phyloP scores from a whole-genome alignment of 2,113 vertebrate genomes.

The Puntigrus tetrazona region DNA sequence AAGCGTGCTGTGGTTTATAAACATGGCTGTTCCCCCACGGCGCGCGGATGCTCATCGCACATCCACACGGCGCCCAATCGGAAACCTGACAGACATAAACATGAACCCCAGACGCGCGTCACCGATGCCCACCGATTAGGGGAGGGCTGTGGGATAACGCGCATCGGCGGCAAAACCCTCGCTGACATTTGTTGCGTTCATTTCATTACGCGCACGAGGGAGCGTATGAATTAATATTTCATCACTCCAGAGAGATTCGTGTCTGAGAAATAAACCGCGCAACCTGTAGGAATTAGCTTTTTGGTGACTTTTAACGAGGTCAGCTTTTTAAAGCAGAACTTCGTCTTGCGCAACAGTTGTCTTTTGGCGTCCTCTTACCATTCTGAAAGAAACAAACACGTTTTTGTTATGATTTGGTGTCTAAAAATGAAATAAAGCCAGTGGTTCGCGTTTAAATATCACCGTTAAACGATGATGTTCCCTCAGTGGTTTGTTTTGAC shows the following conservation, averaged over 20 bases:
- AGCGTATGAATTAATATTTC: background rate
- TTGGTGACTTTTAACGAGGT: no score
- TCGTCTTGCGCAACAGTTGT: background rate
- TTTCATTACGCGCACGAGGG: background rate
- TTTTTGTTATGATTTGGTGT: background rate
- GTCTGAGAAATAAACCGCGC: background rate
- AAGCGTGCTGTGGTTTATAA: constrained; percentile 71
- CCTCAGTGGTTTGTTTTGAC: background rate
- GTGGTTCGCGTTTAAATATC: background rate
- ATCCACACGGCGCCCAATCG: constrained; percentile 67
- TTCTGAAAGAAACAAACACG: background rate
- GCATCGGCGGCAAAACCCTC: background rate
- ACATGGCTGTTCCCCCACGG: constrained; percentile 72
- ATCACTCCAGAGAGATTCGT: background rate
- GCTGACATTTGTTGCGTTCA: background rate
- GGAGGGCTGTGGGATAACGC: background rate
- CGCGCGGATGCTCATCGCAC: constrained; percentile 60
- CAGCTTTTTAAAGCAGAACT: background rate
- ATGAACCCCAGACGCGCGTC: constrained; percentile 69
- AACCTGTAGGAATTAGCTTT: background rate
- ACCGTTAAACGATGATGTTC: background rate
- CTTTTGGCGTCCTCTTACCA: background rate
- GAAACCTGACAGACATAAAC: constrained; percentile 65
- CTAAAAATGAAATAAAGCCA: background rate
- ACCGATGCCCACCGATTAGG: constrained; percentile 52